Percentiles rank a stretch among this genome's conserved stretches.
These are phyloP conservation scores for Drosophila nasuta DNA, from an alignment of 1,140 invertebrate species.

Conservation along the genomic window DNA sequence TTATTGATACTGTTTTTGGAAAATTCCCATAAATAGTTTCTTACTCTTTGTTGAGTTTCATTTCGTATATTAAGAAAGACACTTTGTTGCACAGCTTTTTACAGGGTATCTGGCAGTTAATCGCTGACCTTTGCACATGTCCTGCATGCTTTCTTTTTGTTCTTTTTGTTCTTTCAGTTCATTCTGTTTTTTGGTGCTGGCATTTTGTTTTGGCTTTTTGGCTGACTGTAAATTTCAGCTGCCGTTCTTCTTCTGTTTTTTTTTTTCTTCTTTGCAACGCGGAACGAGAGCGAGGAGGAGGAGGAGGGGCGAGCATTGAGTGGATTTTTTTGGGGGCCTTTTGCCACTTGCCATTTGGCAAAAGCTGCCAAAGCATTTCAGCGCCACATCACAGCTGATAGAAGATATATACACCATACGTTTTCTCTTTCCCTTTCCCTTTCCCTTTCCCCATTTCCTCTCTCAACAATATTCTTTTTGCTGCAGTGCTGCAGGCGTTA, in stretches of 20 bases:
- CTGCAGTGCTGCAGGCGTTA: constrained; percentile 47
- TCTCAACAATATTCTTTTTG: not conserved
- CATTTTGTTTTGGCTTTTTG: constrained; percentile 50
- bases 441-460: constrained; percentile 2
- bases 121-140: not conserved
- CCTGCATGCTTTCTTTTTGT: not conserved
- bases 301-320: constrained; percentile 34
- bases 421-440: not conserved
- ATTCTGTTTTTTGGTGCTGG: constrained; percentile 2
- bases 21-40: no score
- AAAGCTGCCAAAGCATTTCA: constrained; percentile 55
- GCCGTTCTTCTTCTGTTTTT: not conserved
- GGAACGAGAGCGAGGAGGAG: not conserved
- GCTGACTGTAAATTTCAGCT: constrained; percentile 44
- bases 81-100: not conserved
- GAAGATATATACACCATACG: constrained; percentile 34
- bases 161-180: not conserved
- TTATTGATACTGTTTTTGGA: no score
- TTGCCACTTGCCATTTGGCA: constrained; percentile 39
- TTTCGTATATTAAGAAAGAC: no score
- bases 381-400: constrained; percentile 47
- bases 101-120: constrained; percentile 6
- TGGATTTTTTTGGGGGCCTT: constrained; percentile 45
- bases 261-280: not conserved
- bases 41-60: no score